Conservation (phyloP, 1,140 invertebrate genomes). For the Caerostris extrusa region DNA sequence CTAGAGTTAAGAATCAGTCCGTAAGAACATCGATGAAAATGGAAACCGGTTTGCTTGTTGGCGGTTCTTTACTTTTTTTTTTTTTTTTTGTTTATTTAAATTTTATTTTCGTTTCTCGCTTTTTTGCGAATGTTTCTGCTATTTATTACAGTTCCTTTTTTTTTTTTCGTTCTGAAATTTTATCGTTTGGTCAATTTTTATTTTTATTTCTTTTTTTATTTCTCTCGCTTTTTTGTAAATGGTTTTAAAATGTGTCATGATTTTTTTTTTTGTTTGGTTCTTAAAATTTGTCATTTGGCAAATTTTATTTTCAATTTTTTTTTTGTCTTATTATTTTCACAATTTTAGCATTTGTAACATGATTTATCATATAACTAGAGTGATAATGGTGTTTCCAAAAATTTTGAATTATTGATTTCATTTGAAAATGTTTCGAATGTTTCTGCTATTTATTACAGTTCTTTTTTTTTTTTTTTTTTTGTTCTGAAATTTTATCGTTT, state of each 20-base stretch:
- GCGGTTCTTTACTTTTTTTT: no score
- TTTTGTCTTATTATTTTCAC: conserved; percentile 5
- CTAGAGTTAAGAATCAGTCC: conserved; percentile 42
- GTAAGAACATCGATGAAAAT: conserved; percentile 48
- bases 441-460: conserved; percentile 27
- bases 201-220: conserved; percentile 15
- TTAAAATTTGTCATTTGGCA: no score
- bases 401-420: no score
- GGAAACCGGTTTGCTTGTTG: conserved; percentile 45
- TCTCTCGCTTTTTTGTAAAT: not conserved
- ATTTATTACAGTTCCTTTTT: conserved; percentile 31
- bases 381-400: no score
- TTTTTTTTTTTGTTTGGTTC: no score
- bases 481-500: conserved; percentile 57
- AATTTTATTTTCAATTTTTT: no score
- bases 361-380: no score
- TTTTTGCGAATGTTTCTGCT: not conserved
- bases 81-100: conserved; percentile 15
- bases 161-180: not conserved
- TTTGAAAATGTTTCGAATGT: not conserved
- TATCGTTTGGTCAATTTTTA: conserved; percentile 62
- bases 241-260: no score
- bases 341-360: conserved; percentile 18
- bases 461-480: no score
- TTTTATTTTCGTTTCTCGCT: not conserved